Evolutionary conservation across 2,797 vertebrate genomes (phyloP).

Genomic region (Eupleurogrammus muticus): DNA sequence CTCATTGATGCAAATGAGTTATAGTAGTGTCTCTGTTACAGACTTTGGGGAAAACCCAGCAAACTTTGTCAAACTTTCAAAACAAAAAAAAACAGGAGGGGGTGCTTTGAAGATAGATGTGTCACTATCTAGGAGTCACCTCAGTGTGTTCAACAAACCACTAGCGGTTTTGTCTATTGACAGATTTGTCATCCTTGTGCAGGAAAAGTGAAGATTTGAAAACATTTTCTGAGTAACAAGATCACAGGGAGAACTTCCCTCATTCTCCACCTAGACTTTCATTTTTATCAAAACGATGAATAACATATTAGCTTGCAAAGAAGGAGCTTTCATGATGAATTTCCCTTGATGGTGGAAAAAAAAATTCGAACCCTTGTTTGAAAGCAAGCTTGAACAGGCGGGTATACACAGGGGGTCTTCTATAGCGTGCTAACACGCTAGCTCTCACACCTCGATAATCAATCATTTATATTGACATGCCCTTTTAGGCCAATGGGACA

Average conservation of each 20-base stretch:
- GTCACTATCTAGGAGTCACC: slow-evolving; percentile 24
- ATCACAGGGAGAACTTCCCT: slow-evolving; percentile 32
- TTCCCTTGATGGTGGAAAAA: slow-evolving; percentile 23
- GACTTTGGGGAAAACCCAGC: slow-evolving; percentile 54
- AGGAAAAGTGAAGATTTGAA: slow-evolving; percentile 2
- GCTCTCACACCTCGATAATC: slow-evolving; percentile 40
- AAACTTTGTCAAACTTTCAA: slow-evolving; percentile 24
- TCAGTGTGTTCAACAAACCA: slow-evolving; percentile 14
- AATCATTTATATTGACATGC: slow-evolving; percentile 59
- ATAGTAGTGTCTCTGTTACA: slow-evolving; percentile 7
- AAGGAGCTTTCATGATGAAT: slow-evolving; percentile 12
- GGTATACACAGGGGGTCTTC: neutral
- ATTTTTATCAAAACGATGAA: slow-evolving; percentile 30
- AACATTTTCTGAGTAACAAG: slow-evolving; percentile 32
- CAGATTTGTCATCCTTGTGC: slow-evolving; percentile 36
- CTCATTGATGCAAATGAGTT: slow-evolving; percentile 53
- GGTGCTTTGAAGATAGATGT: slow-evolving; percentile 31
- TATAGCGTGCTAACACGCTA: slow-evolving; percentile 18
- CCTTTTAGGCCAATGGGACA: slow-evolving; percentile 60
- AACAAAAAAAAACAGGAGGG: neutral
- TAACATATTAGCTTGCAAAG: slow-evolving; percentile 17
- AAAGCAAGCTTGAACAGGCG: slow-evolving; percentile 9
- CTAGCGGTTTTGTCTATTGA: slow-evolving; percentile 19
- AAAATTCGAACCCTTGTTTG: neutral
- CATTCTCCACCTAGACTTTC: slow-evolving; percentile 31